These are phyloP conservation scores for Cladopsammia gracilis DNA, from an alignment of 64 coral and sea anemone species.

Conservation along the genomic window DNA sequence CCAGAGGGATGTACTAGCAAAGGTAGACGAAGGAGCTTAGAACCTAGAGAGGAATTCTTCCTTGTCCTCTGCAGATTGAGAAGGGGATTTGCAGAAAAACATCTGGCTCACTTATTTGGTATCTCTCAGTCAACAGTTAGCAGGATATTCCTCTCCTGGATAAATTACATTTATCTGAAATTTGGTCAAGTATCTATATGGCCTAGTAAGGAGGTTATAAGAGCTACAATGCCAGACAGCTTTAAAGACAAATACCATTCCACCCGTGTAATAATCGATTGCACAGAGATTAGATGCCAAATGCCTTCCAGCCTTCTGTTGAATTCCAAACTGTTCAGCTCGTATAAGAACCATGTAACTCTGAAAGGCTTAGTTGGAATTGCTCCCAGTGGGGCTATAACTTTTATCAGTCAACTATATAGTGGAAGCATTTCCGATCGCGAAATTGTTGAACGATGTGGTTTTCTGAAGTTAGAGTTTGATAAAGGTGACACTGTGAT, in stretches of 20 bases:
- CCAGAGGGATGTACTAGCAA: not conserved
- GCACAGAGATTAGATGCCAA: conserved; percentile 7
- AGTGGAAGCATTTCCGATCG: not conserved
- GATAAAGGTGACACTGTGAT: conserved; percentile 45
- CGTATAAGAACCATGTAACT: not conserved
- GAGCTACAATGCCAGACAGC: conserved; percentile 43
- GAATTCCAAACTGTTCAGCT: not conserved
- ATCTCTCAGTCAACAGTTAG: conserved; percentile 51
- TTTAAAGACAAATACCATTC: conserved; percentile 44
- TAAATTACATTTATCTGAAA: conserved; percentile 57
- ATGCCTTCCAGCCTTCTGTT: conserved; percentile 42
- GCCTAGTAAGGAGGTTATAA: conserved; percentile 34
- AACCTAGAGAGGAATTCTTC: conserved; percentile 61
- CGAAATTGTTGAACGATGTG: conserved; percentile 56
- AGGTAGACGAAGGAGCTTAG: conserved; percentile 31
- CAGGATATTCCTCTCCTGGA: conserved; percentile 36
- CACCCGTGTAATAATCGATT: conserved; percentile 18
- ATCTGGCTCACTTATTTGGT: conserved; percentile 46
- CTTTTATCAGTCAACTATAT: conserved; percentile 43
- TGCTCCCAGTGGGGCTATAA: conserved; percentile 33
- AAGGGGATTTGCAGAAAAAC: conserved; percentile 55
- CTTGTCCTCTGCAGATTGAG: conserved; percentile 62
- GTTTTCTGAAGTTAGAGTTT: conserved; percentile 30
- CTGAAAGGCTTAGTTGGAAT: conserved; percentile 57
- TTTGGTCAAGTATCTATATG: conserved; percentile 49